phyloP scores from a whole-genome alignment of 2,797 vertebrate genomes.

The Eleutherodactylus coqui region DNA sequence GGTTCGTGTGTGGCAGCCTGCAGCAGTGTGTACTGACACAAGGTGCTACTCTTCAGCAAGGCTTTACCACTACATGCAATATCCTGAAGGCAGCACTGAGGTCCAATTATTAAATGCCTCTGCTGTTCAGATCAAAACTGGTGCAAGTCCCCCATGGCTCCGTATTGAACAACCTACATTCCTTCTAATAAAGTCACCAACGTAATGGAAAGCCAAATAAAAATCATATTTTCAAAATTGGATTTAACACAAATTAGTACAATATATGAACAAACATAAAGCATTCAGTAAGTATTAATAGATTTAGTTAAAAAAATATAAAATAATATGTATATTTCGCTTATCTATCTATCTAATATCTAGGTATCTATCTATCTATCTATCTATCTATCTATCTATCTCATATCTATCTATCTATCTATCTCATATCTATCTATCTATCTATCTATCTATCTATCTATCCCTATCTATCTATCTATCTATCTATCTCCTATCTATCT shows the following conservation, averaged over 20 bases:
- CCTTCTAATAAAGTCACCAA: neutral
- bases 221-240: neutral
- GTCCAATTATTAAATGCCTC: neutral
- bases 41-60: neutral
- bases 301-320: too few relatives aligned
- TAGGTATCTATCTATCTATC: neutral
- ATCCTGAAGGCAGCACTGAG: slow-evolving; percentile 6
- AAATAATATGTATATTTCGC: too few relatives aligned
- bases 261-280: too few relatives aligned
- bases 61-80: neutral
- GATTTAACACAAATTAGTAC: neutral
- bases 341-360: neutral
- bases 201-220: neutral
- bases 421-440: too few relatives aligned
- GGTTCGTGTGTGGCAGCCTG: neutral
- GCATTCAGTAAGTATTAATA: too few relatives aligned
- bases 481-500: neutral
- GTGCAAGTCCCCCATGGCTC: neutral
- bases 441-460: slow-evolving; percentile 9
- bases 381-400: neutral
- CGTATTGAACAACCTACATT: neutral
- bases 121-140: neutral
- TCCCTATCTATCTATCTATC: neutral
- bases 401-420: neutral
- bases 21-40: neutral